Evolutionary conservation across 2,888 invertebrate genomes (phyloP).

Genomic region (Eumacrocentrus americanus): DNA sequence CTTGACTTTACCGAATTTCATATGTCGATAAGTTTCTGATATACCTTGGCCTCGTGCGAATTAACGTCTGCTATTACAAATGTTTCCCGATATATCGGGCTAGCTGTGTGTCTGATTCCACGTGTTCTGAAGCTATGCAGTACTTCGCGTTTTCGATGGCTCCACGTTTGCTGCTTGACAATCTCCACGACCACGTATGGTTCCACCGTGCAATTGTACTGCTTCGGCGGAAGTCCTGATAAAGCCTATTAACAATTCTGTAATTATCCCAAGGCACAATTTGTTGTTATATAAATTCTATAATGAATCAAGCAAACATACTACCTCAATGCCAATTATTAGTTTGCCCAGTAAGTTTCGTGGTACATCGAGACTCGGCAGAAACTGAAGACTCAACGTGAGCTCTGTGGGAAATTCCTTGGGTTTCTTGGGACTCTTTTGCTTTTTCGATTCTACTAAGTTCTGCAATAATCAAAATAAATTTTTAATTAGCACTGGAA

Average conservation of each 20-base stretch:
- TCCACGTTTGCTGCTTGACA: slow-evolving; percentile 55
- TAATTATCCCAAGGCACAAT: not conserved
- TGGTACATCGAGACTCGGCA: slow-evolving; percentile 49
- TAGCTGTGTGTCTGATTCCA: slow-evolving; percentile 58
- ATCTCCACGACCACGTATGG: slow-evolving; percentile 57
- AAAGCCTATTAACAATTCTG: slow-evolving; percentile 55
- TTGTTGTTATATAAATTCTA: too few species aligned
- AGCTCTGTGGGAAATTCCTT: slow-evolving; percentile 56
- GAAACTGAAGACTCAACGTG: slow-evolving; percentile 56
- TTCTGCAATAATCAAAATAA: slow-evolving; percentile 40
- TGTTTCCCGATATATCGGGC: slow-evolving; percentile 60
- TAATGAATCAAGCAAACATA: too few species aligned
- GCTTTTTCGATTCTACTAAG: slow-evolving; percentile 47
- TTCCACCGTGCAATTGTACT: slow-evolving; percentile 61
- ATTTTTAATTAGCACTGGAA: not conserved
- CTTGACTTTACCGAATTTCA: not conserved
- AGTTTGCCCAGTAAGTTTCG: slow-evolving; percentile 46
- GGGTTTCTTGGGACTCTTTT: slow-evolving; percentile 44
- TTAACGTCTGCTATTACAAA: slow-evolving; percentile 59
- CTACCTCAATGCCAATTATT: slow-evolving; percentile 57
- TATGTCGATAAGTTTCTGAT: slow-evolving; percentile 5
- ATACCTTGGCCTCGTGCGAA: slow-evolving; percentile 57
- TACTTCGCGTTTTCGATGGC: slow-evolving; percentile 54
- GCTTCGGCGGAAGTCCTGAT: slow-evolving; percentile 61
- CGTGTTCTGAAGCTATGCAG: slow-evolving; percentile 59